These are phyloP conservation scores for Pungitius pungitius DNA, from an alignment of 2,113 vertebrate species.

Conservation along the genomic window DNA sequence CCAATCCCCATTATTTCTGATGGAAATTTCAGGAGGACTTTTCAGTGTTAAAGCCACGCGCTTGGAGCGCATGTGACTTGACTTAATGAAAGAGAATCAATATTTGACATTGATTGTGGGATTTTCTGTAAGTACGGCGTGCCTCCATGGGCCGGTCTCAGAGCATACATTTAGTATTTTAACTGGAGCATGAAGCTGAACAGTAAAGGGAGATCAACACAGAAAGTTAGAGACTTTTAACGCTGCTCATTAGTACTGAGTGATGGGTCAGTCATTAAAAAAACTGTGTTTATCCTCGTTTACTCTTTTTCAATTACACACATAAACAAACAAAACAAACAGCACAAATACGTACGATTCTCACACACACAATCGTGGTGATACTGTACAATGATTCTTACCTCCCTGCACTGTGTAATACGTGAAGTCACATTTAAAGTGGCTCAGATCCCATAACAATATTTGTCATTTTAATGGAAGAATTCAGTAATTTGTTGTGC, in stretches of 20 bases:
- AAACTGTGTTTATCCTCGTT: constrained; percentile 48
- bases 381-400: background rate
- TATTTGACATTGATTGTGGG: constrained; percentile 61
- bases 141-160: constrained; percentile 18
- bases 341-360: background rate
- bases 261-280: constrained; percentile 53
- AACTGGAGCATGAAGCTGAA: constrained; percentile 25
- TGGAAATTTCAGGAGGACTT: constrained; percentile 45
- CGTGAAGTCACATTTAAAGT: constrained; percentile 5
- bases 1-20: constrained; percentile 34
- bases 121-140: constrained; percentile 37
- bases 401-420: background rate
- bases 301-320: constrained; percentile 26
- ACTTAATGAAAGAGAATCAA: constrained; percentile 66
- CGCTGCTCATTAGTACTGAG: constrained; percentile 59
- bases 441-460: constrained; percentile 5
- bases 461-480: constrained; percentile 16
- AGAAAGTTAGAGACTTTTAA: constrained; percentile 52
- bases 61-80: constrained; percentile 32
- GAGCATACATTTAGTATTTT: constrained; percentile 47
- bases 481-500: constrained; percentile 9
- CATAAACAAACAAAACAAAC: background rate
- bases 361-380: background rate
- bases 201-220: constrained; percentile 44
- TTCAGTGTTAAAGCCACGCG: constrained; percentile 36